Percentiles rank a stretch among this genome's conserved stretches.
phyloP scores from a whole-genome alignment of 2,113 vertebrate species.

The Hiodon alosoides region DNA sequence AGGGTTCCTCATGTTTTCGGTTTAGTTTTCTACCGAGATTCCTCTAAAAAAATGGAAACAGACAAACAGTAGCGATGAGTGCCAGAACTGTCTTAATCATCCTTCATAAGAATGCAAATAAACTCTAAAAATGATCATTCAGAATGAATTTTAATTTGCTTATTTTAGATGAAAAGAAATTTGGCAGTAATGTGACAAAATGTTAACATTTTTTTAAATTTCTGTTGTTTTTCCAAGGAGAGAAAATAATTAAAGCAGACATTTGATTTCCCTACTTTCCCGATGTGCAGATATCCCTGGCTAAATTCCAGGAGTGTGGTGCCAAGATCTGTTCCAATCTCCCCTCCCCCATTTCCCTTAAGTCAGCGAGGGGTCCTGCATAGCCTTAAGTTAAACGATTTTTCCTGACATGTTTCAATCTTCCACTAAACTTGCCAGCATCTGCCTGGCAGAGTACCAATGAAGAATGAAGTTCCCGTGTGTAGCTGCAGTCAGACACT shows the following conservation, averaged over 20 bases:
- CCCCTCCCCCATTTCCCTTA: not conserved
- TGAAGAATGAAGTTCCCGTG: not conserved
- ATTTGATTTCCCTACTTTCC: not conserved
- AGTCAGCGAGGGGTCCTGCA: slow-evolving; percentile 1
- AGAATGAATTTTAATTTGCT: slow-evolving; percentile 3
- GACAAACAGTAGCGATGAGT: slow-evolving; percentile 8
- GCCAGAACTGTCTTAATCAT: slow-evolving; percentile 9
- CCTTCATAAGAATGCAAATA: not conserved
- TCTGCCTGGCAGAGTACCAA: slow-evolving; percentile 22
- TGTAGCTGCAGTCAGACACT: slow-evolving; percentile 1
- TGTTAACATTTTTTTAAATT: not conserved
- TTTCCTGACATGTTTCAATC: slow-evolving; percentile 22
- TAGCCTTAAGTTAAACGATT: slow-evolving; percentile 7
- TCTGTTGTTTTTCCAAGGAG: not conserved
- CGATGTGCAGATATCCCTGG: slow-evolving; percentile 11
- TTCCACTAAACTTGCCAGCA: slow-evolving; percentile 14
- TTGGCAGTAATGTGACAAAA: not conserved
- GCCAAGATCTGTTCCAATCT: not conserved
- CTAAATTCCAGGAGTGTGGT: not conserved
- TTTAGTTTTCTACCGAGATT: not conserved
- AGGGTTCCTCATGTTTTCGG: not conserved
- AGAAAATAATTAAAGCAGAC: slow-evolving; percentile 9
- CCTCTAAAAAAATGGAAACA: not conserved
- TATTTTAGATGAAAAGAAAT: not conserved
- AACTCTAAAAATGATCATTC: slow-evolving; percentile 3